phyloP scores from a whole-genome alignment of 2,113 vertebrate species.

The Cebus imitator region DNA sequence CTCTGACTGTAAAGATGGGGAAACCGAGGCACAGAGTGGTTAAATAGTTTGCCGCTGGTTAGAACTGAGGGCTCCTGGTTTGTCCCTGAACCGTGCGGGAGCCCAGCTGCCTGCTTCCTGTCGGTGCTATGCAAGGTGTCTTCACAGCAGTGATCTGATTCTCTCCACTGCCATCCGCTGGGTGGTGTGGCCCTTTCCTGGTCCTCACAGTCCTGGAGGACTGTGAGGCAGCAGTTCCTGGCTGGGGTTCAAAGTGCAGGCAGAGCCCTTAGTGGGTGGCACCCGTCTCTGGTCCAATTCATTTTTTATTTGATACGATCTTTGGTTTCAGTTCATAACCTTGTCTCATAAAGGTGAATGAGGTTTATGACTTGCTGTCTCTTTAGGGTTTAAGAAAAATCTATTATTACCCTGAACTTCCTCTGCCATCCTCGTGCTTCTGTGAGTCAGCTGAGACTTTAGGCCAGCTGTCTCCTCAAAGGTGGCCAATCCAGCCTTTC shows the following conservation, averaged over 20 bases:
- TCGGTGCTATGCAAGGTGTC: neutral
- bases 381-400: neutral
- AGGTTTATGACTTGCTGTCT: neutral
- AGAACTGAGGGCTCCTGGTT: neutral
- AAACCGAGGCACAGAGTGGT: neutral
- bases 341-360: neutral
- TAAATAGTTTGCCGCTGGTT: neutral
- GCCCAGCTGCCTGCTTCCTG: neutral
- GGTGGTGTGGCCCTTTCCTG: neutral
- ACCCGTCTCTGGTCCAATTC: neutral
- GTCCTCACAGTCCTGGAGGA: neutral
- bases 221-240: neutral
- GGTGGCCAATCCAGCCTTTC: neutral
- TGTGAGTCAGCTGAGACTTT: neutral
- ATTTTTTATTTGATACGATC: neutral
- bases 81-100: neutral
- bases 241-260: neutral
- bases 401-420: neutral
- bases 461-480: neutral
- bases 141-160: no score
- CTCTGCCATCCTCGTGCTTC: neutral
- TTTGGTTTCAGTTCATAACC: neutral
- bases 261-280: neutral
- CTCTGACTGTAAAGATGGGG: neutral
- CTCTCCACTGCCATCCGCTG: no score